phyloP scores from a whole-genome alignment of 2,888 invertebrate genomes.

The Nipponacmea schrenckii region DNA sequence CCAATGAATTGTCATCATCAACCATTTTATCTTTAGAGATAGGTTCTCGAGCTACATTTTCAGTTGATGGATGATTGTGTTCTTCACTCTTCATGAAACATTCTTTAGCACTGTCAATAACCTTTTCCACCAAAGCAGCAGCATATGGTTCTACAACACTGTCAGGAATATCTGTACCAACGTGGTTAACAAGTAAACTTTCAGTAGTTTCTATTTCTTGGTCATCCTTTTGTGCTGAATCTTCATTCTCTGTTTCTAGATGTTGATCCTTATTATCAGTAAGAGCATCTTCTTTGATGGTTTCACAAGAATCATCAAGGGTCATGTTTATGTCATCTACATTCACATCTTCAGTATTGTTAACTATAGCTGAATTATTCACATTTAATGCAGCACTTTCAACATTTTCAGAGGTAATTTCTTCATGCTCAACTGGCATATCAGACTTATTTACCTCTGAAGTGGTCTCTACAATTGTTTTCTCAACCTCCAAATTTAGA shows the following conservation, averaged over 20 bases:
- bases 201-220: not conserved
- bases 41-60: not conserved
- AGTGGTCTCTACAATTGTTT: not conserved
- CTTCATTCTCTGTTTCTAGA: too few relatives aligned
- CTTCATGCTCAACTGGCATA: not conserved
- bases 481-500: not conserved
- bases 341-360: not conserved
- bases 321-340: not conserved
- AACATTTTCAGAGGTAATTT: not conserved
- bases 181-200: not conserved
- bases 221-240: not conserved
- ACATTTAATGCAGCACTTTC: not conserved
- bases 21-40: not conserved
- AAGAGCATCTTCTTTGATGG: not conserved
- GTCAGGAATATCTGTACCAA: not conserved
- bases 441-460: not conserved
- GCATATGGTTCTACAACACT: conserved; percentile 12
- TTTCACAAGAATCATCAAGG: not conserved
- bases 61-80: too few relatives aligned
- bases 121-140: conserved; percentile 18
- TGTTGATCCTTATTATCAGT: too few relatives aligned
- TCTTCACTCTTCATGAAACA: not conserved
- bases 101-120: conserved; percentile 11
- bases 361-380: not conserved
- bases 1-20: conserved; percentile 7